Evolutionary conservation across 1,140 invertebrate species (phyloP), one percentile per base, ranked within the genome.

Genomic region (Mycetomoellerius zeteki): DNA sequence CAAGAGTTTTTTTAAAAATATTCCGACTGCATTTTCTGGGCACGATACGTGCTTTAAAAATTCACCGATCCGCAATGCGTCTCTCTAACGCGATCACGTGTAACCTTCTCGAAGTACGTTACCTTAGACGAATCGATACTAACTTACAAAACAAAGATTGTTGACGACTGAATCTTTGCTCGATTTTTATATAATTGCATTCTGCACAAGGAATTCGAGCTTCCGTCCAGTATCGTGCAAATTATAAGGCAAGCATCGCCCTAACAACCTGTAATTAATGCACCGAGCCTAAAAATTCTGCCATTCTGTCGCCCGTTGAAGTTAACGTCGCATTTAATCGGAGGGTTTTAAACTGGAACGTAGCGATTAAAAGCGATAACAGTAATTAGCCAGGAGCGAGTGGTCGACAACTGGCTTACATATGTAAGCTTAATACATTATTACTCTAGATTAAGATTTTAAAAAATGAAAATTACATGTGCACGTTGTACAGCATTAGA

Each of bases 11-110:
- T 47, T 73, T 33, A n/a, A 19, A 50, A 84, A 50, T 75, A 62
- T 71, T 84, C n/a, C 47, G 27, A 24, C 37, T 56, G 16, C 27
- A 21, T 43, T 62, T 73, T 62, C 69, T 30, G 24, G 52, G 71
- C 21, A 56, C 33, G 30, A 56, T 58, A 60, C 24, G 24, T 78
- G 72, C 47, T 90, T 89, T 14, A 90, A 90, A 78, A 89, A 89
- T 90, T 87, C 52, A 87, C 54, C 54, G 65, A 72, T 30, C 72
- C 72, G 88, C 82, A 87, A 77, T 87, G 86, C 89, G 88, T 72
- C 85, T 54, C 58, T 77, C 50, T 86, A 75, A 88, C 88, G 47
- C 47, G 82, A 88, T 88, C 87, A 88, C 75, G 85, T 82, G 62
- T 89, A 87, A 89, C 50, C 37, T 82, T 72, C 24, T 62, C 80